Conservation (phyloP, 2,113 vertebrate species). For the Bambusicola thoracicus region DNA sequence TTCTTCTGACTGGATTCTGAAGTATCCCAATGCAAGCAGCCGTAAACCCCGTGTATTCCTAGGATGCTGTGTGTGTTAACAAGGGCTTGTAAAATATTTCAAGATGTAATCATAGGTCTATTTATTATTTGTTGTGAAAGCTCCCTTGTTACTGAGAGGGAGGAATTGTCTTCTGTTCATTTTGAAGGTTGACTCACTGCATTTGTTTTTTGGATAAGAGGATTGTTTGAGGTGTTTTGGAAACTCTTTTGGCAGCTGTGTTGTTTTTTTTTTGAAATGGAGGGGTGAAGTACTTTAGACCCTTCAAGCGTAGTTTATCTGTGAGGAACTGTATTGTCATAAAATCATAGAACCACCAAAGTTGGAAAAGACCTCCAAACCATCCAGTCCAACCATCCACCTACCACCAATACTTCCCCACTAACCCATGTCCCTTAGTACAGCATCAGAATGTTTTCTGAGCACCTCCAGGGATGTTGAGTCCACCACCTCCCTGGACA, state of each 20-base stretch:
- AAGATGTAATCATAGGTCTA: neutral
- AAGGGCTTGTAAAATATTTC: neutral
- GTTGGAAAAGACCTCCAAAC: too few species aligned
- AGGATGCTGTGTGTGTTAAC: neutral
- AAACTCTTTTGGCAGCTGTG: neutral
- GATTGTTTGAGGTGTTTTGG: neutral
- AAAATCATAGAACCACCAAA: too few species aligned
- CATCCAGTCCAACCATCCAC: too few species aligned
- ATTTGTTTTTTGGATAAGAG: neutral
- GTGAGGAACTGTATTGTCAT: neutral
- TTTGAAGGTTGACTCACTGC: neutral
- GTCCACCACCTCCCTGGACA: too few species aligned
- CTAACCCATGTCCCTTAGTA: too few species aligned
- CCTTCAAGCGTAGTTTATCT: neutral
- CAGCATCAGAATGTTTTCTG: too few species aligned
- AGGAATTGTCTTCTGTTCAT: neutral
- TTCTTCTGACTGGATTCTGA: neutral
- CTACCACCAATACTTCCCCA: too few species aligned
- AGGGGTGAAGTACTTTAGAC: neutral
- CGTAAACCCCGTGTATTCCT: rapidly evolving
- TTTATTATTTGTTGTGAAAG: neutral
- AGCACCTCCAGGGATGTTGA: too few species aligned
- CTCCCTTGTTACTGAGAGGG: neutral
- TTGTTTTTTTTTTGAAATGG: neutral
- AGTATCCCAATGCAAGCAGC: neutral